A percentile compares a stretch with the other conserved stretches of the same genome.
These are phyloP conservation scores for Cuniculus paca DNA, from an alignment of 2,797 vertebrate genomes.

Conservation along the genomic window DNA sequence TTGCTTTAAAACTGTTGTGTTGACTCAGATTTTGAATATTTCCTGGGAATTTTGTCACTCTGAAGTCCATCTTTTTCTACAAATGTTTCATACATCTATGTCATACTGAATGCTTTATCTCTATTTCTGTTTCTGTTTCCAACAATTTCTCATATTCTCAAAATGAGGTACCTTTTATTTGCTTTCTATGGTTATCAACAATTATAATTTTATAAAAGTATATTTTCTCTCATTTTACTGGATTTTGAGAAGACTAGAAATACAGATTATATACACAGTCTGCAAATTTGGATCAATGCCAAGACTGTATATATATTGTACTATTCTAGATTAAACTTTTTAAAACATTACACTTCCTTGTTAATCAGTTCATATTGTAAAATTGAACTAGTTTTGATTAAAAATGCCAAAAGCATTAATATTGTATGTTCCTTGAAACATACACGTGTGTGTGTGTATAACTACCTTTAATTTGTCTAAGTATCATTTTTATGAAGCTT, in stretches of 20 bases:
- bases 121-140: background rate
- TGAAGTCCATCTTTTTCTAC: background rate
- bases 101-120: background rate
- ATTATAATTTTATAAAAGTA: constrained; percentile 24
- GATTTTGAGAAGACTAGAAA: background rate
- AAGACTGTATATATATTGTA: background rate
- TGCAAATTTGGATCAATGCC: background rate
- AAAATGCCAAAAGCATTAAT: background rate
- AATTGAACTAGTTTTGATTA: background rate
- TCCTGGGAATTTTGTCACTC: background rate
- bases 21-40: background rate
- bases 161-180: background rate
- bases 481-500: constrained; percentile 20
- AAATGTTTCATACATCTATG: background rate
- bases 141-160: background rate
- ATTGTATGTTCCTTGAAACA: background rate
- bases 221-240: background rate
- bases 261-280: background rate
- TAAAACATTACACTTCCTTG: background rate
- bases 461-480: background rate
- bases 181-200: background rate
- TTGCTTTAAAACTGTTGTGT: background rate
- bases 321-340: constrained; percentile 1
- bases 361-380: background rate
- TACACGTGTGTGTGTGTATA: background rate